Evolutionary conservation across 2,113 vertebrate species (phyloP), one percentile per base, ranked within the genome.

Genomic region (Lethenteron reissneri): DNA sequence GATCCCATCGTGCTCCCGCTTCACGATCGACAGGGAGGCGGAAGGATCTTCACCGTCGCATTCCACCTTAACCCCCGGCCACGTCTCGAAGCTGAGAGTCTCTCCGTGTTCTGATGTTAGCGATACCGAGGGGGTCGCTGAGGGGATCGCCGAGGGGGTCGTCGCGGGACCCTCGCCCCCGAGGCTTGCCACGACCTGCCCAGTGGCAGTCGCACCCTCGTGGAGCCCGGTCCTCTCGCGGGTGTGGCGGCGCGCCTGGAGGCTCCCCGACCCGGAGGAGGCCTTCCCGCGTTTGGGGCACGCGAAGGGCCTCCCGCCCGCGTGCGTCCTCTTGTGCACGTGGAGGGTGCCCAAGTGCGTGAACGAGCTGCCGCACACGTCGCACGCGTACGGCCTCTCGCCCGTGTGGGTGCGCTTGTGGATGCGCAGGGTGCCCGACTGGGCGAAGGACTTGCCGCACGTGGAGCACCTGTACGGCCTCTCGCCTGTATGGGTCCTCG

Each of bases 391-490:
- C 10, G 64, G 64, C 73, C 84, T 82, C 3, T 88, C 89, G 0
- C 85, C 87, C 76, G 88, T 86, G 74, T 92, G 89, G 75, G 83
- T 89, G 70, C 87, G 87, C 71, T 87, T 89, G 79, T 94, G 89
- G 77, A 90, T 91, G 58, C 90, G 85, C 56, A 90, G 76, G 76
- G 87, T 94, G 56, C 88, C 88, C 1, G 88, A 88, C 2, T 91
- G 88, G 9, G 88, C 83, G 76, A 91, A 92, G 58, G 87, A 87
- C 74, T 92, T 83, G 56, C 84, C 86, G 2, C 88, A 92, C 57
- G 88, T 83, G 72, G 84, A 84, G 78, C 89, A 90, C 75, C 58
- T 70, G 57, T 80, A 80, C 2, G 79, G 78, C 13, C 74, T 69
- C 11, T 79, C 77, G 21, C 86, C 78, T 73, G 84, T 83, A 76